Base-by-base conservation (phyloP, 2,113 vertebrate species). In the Oreochromis tanganicae region DNA sequence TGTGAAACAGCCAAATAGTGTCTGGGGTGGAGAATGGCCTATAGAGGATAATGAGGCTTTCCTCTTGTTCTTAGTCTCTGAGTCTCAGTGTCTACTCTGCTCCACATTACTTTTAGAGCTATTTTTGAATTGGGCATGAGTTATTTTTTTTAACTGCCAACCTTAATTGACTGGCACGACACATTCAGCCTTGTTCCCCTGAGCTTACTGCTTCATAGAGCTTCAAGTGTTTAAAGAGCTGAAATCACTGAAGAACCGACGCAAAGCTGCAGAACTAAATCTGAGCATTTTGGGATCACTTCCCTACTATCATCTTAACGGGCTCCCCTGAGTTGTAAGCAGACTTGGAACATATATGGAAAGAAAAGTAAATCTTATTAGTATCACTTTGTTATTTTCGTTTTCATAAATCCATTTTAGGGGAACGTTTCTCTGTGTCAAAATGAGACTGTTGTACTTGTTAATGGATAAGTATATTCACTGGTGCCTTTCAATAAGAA, bases 131-230 rank as follows among this genome's bases (percentile, higher is more conserved):
- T 61, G n/a, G 27, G 34, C 17, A 27, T 11, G 63, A 41, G 55
- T 34, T 55, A 46, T 55, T 52, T 43, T 81, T 19, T 59, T 68
- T 38, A 68, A 54, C 41, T 36, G 52, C 85, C 83, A 57, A 68
- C 57, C 82, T 84, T 88, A 94, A 88, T 87, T 93, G 93, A 90
- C 73, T 90, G 84, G 61, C 34, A 82, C 84, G 82, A 90, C 85
- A 88, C 82, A 92, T 88, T 89, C 90, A 88, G 80, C 52, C 5
- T 3, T 41, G 48, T 66, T 92, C 87, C 81, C 82, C 71, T 36
- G 84, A 32, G 85, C 52, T 81, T 32, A 48, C 43, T 14, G 24
- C 83, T 88, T 68, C 71, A 61, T 7, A 52, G 86, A 66, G 79
- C 79, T 2, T 29, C 61, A 66, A 36, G 83, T 55, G 80, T 87